Evolutionary conservation across 2,797 vertebrate species (phyloP).

Genomic region (Aeoliscus strigatus): DNA sequence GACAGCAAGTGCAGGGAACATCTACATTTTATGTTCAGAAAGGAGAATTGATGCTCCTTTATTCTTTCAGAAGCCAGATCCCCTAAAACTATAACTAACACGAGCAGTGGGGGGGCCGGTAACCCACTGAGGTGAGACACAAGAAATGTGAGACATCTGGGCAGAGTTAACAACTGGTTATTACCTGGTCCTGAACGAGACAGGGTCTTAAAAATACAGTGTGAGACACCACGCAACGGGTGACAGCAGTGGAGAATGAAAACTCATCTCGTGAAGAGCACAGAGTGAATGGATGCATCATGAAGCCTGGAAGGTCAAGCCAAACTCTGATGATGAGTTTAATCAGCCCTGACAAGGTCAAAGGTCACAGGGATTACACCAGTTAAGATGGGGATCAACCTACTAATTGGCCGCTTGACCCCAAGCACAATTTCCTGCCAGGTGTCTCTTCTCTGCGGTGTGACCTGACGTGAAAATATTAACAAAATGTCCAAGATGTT

Average conservation of each 20-base stretch:
- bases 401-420: slow-evolving; percentile 29
- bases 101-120: slow-evolving; percentile 33
- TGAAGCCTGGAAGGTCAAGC: not conserved
- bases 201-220: slow-evolving; percentile 26
- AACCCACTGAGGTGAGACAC: slow-evolving; percentile 40
- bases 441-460: slow-evolving; percentile 11
- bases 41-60: too few relatives aligned
- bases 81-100: slow-evolving; percentile 34
- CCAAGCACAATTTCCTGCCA: slow-evolving; percentile 14
- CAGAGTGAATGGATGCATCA: not conserved
- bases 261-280: slow-evolving; percentile 2
- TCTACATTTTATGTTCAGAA: too few relatives aligned
- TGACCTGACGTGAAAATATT: too few relatives aligned
- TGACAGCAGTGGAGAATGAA: slow-evolving; percentile 11
- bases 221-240: slow-evolving; percentile 4
- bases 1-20: slow-evolving; percentile 26
- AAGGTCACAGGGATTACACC: slow-evolving; percentile 24
- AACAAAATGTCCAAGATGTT: not conserved
- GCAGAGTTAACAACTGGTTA: slow-evolving; percentile 49
- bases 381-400: slow-evolving; percentile 6
- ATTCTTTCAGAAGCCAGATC: not conserved
- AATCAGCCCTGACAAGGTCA: slow-evolving; percentile 19
- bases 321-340: slow-evolving; percentile 8
- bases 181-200: slow-evolving; percentile 49
- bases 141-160: slow-evolving; percentile 46